Conservation (phyloP, 2,113 vertebrate species). For the Bos indicus region DNA sequence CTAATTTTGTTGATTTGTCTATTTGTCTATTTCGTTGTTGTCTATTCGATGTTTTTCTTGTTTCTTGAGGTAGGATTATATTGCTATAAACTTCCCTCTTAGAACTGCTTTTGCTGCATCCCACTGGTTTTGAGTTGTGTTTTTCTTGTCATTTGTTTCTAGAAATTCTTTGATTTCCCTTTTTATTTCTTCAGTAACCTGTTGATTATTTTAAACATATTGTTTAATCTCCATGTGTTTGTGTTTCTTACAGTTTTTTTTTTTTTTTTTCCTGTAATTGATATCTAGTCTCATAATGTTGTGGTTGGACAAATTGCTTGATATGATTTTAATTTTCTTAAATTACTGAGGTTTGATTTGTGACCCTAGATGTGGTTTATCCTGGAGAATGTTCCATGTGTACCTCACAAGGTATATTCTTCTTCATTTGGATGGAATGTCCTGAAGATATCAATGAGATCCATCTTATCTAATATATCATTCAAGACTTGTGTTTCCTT, state of each 20-base stretch:
- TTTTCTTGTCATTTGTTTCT: neutral
- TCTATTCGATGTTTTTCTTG: rapidly evolving
- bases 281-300: neutral
- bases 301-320: neutral
- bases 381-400: neutral
- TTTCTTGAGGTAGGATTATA: neutral
- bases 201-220: neutral
- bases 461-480: neutral
- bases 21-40: neutral
- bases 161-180: neutral
- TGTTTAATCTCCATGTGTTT: neutral
- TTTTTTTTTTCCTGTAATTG: neutral
- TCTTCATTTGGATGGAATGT: neutral
- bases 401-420: neutral
- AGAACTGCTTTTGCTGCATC: neutral
- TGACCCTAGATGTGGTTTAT: neutral
- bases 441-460: neutral
- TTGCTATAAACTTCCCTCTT: neutral
- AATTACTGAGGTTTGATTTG: neutral
- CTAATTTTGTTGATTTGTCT: neutral
- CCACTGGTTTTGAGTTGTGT: neutral
- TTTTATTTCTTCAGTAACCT: neutral
- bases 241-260: neutral
- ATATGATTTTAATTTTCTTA: neutral
- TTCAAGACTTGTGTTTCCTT: neutral